These are phyloP conservation scores for Phrynosoma platyrhinos DNA, from an alignment of 2,113 vertebrate species.

Conservation along the genomic window DNA sequence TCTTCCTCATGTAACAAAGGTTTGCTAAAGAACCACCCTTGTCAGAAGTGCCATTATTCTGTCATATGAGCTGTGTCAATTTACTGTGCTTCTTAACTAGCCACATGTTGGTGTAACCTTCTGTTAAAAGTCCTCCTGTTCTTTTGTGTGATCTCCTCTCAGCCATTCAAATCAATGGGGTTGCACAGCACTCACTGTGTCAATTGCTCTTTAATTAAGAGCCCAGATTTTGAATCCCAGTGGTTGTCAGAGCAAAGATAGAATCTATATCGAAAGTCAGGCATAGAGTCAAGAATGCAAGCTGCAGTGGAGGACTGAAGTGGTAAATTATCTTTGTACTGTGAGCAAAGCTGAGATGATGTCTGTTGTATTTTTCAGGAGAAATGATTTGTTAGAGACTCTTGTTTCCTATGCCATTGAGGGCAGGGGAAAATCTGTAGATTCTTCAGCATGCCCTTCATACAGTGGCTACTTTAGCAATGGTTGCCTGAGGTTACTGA, in stretches of 20 bases:
- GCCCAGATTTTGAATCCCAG: not conserved
- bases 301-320: not conserved
- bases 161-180: not conserved
- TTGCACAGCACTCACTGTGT: not conserved
- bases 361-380: not conserved
- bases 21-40: not conserved
- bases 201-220: conserved; percentile 26
- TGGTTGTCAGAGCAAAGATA: not conserved
- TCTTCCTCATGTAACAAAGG: not conserved
- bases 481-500: not conserved
- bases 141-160: not conserved
- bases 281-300: not conserved
- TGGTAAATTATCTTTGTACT: conserved; percentile 6
- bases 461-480: not conserved
- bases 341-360: not conserved
- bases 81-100: not conserved
- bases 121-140: not conserved
- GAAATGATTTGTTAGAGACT: not conserved
- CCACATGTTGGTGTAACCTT: not conserved
- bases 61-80: not conserved
- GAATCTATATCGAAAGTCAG: not conserved
- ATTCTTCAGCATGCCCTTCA: not conserved
- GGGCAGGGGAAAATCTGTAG: not conserved
- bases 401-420: not conserved
- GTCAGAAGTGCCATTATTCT: not conserved